Evolutionary conservation across 2,113 vertebrate species (phyloP).

Genomic region (Peucedramus taeniatus): DNA sequence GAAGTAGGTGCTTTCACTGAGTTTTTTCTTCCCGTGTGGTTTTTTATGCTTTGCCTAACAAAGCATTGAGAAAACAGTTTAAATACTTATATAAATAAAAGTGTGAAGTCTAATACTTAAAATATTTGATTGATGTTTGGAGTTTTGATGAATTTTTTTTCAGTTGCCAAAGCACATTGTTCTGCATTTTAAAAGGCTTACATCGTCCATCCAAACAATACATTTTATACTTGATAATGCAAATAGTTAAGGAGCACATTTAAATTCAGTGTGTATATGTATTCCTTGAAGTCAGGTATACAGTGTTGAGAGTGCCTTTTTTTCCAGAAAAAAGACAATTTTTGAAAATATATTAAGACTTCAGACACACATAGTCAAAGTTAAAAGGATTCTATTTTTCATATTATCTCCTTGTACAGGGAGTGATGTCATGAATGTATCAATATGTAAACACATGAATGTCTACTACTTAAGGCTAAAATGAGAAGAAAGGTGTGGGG

Average conservation of each 20-base stretch:
- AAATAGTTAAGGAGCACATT: neutral
- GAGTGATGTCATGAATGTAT: neutral
- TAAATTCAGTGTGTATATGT: neutral
- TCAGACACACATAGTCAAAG: neutral
- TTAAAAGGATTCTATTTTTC: neutral
- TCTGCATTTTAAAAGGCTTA: neutral
- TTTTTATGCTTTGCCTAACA: neutral
- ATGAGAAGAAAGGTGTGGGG: neutral
- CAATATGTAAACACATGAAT: neutral
- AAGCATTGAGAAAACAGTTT: neutral
- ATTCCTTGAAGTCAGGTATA: neutral
- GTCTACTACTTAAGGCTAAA: neutral
- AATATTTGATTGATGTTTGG: neutral
- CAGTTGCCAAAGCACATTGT: neutral
- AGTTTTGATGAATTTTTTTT: neutral
- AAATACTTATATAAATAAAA: neutral
- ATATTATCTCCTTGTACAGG: neutral
- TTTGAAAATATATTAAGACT: neutral
- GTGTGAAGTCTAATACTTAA: neutral
- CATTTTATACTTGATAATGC: neutral
- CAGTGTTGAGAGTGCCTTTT: neutral
- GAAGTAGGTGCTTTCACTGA: neutral
- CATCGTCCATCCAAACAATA: neutral
- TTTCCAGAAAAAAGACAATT: neutral
- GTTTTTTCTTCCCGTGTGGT: neutral